These are phyloP conservation scores for Dromaius novaehollandiae DNA, from an alignment of 2,113 vertebrate species.

Conservation along the genomic window DNA sequence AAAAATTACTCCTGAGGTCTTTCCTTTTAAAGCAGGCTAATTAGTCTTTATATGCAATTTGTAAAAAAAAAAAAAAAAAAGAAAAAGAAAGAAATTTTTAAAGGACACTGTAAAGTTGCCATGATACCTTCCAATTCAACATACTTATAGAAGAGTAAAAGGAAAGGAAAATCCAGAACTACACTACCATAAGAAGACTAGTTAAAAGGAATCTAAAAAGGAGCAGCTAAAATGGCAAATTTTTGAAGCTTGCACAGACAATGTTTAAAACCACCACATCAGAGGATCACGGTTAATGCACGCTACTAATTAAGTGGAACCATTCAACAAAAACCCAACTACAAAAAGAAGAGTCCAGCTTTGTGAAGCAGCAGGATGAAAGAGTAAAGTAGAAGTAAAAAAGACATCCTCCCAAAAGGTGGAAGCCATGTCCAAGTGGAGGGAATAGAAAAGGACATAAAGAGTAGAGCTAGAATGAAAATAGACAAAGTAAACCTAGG, in stretches of 20 bases:
- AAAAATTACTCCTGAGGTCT: neutral
- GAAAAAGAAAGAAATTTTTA: neutral
- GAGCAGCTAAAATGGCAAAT: neutral
- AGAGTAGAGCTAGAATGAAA: neutral
- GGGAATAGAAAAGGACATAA: neutral
- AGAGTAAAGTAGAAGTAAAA: neutral
- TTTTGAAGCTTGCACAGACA: neutral
- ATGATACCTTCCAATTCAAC: neutral
- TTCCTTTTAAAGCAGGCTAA: neutral
- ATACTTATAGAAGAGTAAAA: neutral
- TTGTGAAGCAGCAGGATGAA: neutral
- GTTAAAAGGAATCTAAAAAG: constrained; percentile 32
- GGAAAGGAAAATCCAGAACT: neutral
- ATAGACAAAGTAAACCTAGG: neutral
- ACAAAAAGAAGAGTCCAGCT: constrained; percentile 6
- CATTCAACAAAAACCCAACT: constrained; percentile 32
- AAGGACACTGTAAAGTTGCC: neutral
- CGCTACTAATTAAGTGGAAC: constrained; percentile 46
- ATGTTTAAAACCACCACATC: constrained; percentile 64
- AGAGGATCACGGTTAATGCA: constrained; percentile 34
- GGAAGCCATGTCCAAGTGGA: neutral
- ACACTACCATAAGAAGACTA: neutral
- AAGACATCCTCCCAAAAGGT: neutral
- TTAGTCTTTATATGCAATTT: neutral
- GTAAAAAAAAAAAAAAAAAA: neutral